Evolutionary conservation across 2,797 vertebrate species (phyloP).

Genomic region (Ceyx erithaca): DNA sequence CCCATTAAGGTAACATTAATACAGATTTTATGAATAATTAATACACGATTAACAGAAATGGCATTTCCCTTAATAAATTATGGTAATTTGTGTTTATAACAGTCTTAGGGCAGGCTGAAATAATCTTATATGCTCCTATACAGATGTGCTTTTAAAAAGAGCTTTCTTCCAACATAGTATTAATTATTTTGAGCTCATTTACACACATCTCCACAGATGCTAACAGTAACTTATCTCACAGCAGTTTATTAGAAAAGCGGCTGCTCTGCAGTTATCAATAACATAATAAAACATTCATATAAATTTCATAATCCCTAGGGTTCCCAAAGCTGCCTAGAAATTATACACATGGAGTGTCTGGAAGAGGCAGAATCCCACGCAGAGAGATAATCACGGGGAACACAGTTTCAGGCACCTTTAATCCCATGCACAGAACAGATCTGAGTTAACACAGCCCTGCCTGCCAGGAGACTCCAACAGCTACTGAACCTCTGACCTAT

Average conservation of each 20-base stretch:
- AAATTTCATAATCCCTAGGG: background rate
- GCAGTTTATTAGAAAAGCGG: conserved; percentile 24
- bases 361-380: background rate
- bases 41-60: conserved; percentile 72
- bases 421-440: background rate
- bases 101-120: conserved; percentile 9
- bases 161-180: conserved; percentile 28
- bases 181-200: conserved; percentile 47
- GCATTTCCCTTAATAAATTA: conserved; percentile 61
- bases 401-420: background rate
- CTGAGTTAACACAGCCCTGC: fast-evolving
- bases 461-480: background rate
- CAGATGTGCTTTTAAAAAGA: conserved; percentile 8
- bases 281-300: conserved; percentile 55
- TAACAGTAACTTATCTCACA: conserved; percentile 41
- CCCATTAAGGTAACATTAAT: conserved; percentile 67
- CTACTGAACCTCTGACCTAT: background rate
- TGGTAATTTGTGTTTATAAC: conserved; percentile 38
- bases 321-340: conserved; percentile 2
- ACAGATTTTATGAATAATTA: conserved; percentile 75
- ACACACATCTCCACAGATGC: background rate
- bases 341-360: background rate
- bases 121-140: background rate
- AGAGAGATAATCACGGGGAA: background rate
- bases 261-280: conserved; percentile 48